These are phyloP conservation scores for Polymixis flavicincta DNA, from an alignment of 2,888 invertebrate species.

Conservation along the genomic window DNA sequence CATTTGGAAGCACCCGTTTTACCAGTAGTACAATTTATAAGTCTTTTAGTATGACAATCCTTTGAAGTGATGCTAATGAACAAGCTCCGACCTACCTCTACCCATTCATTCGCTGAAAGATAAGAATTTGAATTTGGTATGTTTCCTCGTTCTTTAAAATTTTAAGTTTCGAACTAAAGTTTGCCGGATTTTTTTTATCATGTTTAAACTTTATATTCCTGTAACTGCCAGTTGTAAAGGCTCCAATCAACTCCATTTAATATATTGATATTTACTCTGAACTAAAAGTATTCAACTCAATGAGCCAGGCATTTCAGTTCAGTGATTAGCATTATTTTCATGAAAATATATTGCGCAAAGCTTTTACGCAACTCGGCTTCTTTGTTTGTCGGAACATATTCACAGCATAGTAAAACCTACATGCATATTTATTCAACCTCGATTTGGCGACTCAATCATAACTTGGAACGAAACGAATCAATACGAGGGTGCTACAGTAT, in stretches of 20 bases:
- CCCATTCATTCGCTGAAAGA: background rate
- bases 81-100: slow-evolving; percentile 16
- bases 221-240: background rate
- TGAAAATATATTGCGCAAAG: slow-evolving; percentile 23
- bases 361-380: slow-evolving; percentile 25
- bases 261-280: background rate
- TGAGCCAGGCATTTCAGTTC: slow-evolving; percentile 36
- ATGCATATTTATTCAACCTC: slow-evolving; percentile 66
- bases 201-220: background rate
- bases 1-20: slow-evolving; percentile 7
- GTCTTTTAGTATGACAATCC: slow-evolving; percentile 19
- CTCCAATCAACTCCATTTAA: background rate
- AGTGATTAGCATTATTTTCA: slow-evolving; percentile 42
- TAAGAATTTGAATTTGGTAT: slow-evolving; percentile 22
- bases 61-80: slow-evolving; percentile 46
- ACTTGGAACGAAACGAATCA: slow-evolving; percentile 58
- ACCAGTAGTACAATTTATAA: slow-evolving; percentile 8
- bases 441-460: slow-evolving; percentile 59
- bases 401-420: slow-evolving; percentile 48
- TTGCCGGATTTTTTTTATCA: background rate
- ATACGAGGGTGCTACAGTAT: slow-evolving; percentile 45
- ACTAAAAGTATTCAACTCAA: slow-evolving; percentile 44
- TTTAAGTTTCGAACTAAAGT: background rate
- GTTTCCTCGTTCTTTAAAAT: background rate
- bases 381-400: slow-evolving; percentile 49